Conservation (phyloP, 2,888 invertebrate species). For the Aleiodes leptofemur region DNA sequence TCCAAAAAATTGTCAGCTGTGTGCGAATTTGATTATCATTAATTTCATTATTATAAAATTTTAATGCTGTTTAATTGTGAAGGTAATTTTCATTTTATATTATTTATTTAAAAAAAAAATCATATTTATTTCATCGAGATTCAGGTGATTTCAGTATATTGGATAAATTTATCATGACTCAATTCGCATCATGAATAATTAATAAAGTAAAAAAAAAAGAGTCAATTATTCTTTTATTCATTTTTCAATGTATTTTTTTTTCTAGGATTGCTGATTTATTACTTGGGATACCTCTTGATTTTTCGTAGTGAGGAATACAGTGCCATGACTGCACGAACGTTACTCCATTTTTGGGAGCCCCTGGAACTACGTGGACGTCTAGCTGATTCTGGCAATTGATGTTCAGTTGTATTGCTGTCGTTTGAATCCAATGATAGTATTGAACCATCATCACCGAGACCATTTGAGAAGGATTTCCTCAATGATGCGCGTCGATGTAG, state of each 20-base stretch:
- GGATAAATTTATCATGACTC: background rate
- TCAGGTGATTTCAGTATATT: constrained; percentile 2
- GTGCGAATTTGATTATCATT: too few relatives aligned
- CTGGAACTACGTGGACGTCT: constrained; percentile 69
- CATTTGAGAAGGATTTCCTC: constrained; percentile 63
- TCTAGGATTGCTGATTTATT: constrained; percentile 46
- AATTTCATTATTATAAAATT: too few relatives aligned
- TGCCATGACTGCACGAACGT: constrained; percentile 91
- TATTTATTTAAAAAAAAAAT: too few relatives aligned
- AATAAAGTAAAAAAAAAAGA: constrained; percentile 24
- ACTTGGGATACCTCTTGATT: constrained; percentile 85
- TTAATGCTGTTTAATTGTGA: too few relatives aligned
- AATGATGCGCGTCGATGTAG: constrained; percentile 56
- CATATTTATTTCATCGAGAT: background rate
- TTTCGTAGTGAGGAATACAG: constrained; percentile 92
- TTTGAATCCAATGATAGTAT: constrained; percentile 69
- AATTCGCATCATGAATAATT: background rate
- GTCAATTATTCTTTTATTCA: background rate
- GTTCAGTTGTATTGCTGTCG: constrained; percentile 69
- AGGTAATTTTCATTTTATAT: too few relatives aligned
- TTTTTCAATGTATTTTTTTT: constrained; percentile 19
- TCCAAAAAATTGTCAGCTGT: too few relatives aligned
- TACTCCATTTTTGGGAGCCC: constrained; percentile 86
- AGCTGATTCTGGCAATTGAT: constrained; percentile 62
- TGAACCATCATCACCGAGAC: constrained; percentile 68